Percentiles rank a stretch among this genome's conserved stretches.
Evolutionary conservation across 2,888 invertebrate species (phyloP).

Genomic region (Diarsia brunnea): DNA sequence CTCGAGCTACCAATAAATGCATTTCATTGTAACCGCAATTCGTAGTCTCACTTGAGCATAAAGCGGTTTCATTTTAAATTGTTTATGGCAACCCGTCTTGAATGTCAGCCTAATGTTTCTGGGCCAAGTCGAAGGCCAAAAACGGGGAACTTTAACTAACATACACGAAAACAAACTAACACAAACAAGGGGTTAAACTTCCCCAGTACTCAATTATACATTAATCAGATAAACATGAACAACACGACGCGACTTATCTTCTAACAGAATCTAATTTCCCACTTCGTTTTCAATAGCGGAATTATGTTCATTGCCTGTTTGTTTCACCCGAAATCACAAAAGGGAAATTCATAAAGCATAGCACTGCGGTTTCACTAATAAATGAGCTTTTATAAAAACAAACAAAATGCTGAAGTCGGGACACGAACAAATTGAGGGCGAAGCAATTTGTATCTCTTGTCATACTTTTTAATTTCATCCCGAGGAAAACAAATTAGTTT

Average conservation of each 20-base stretch:
- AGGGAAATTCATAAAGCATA: conserved; percentile 72
- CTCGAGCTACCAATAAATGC: conserved; percentile 33
- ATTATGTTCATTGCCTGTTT: conserved; percentile 57
- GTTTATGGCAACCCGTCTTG: conserved; percentile 36
- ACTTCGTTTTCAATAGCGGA: conserved; percentile 58
- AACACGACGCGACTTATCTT: conserved; percentile 57
- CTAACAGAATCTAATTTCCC: conserved; percentile 61
- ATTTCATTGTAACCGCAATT: conserved; percentile 39
- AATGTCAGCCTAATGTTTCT: conserved; percentile 61
- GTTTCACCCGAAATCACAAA: conserved; percentile 67
- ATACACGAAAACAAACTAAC: conserved; percentile 44
- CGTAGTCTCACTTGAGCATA: conserved; percentile 29
- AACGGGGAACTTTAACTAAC: conserved; percentile 46
- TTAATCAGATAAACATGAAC: conserved; percentile 56
- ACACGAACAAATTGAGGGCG: conserved; percentile 84
- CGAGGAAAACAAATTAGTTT: conserved; percentile 84
- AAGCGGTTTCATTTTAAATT: conserved; percentile 56
- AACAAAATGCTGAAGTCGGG: conserved; percentile 82
- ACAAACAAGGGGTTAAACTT: conserved; percentile 37
- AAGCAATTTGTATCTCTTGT: conserved; percentile 87
- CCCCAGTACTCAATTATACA: conserved; percentile 51
- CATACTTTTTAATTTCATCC: conserved; percentile 88
- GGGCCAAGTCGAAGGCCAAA: conserved; percentile 53
- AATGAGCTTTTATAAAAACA: conserved; percentile 85
- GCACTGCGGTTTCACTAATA: conserved; percentile 83